A percentile compares a stretch with the other conserved stretches of the same genome.
These are phyloP conservation scores for Calypte anna DNA, from an alignment of 2,113 vertebrate genomes.

Conservation along the genomic window DNA sequence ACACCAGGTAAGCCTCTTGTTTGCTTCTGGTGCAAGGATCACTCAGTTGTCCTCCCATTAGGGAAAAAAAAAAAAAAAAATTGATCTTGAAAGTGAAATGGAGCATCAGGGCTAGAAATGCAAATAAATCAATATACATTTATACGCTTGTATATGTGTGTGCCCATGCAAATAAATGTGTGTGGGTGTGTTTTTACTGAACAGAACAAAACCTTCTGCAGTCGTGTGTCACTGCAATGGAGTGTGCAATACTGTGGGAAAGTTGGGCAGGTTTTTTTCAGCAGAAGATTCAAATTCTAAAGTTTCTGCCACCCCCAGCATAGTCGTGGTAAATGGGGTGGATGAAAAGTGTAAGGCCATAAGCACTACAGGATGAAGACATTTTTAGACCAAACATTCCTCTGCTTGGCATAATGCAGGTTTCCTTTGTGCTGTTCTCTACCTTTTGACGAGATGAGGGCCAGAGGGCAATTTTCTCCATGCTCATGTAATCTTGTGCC, in stretches of 20 bases:
- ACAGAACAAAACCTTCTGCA: neutral
- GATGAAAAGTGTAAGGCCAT: constrained; percentile 70
- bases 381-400: constrained; percentile 72
- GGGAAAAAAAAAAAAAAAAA: neutral
- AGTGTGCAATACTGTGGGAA: neutral
- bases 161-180: accelerated
- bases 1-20: constrained; percentile 69
- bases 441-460: constrained; percentile 78
- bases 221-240: neutral
- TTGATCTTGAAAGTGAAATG: neutral
- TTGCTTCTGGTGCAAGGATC: neutral
- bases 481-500: constrained; percentile 77
- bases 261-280: constrained; percentile 30
- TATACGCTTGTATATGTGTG: neutral
- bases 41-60: neutral
- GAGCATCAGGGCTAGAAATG: neutral
- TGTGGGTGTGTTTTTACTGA: neutral
- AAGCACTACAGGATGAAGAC: constrained; percentile 62
- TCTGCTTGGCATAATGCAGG: constrained; percentile 75
- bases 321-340: constrained; percentile 42
- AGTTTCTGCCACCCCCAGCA: constrained; percentile 2
- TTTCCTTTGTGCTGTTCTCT: constrained; percentile 75
- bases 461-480: constrained; percentile 83
- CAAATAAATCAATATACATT: neutral
- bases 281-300: constrained; percentile 19